A percentile compares a stretch with the other conserved stretches of the same genome.
phyloP scores from a whole-genome alignment of 2,113 vertebrate species.

The Laticauda colubrina region DNA sequence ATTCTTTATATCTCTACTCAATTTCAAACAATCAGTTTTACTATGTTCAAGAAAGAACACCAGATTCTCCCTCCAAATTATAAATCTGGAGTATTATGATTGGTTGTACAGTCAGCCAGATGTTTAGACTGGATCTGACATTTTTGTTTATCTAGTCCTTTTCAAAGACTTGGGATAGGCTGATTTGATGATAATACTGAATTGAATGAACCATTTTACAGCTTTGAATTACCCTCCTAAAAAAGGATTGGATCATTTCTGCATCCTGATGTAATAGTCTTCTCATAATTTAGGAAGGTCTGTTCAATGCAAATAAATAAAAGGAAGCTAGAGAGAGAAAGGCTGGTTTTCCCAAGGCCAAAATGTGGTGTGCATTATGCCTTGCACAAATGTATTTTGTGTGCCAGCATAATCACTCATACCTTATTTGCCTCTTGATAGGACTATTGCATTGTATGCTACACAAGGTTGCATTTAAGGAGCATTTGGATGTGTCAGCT shows the following conservation, averaged over 20 bases:
- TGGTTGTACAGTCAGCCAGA: too few relatives aligned
- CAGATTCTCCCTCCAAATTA: neutral
- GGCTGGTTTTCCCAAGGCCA: neutral
- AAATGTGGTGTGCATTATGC: neutral
- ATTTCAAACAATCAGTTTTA: neutral
- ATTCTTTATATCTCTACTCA: neutral
- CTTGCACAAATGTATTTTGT: neutral
- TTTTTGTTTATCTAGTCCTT: neutral
- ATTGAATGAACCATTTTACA: neutral
- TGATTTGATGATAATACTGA: neutral
- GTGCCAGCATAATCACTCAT: neutral
- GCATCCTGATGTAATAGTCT: neutral
- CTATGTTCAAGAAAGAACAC: neutral
- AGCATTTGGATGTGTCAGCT: neutral
- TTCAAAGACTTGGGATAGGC: neutral
- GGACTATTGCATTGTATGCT: neutral
- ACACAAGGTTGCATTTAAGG: neutral
- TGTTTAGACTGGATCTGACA: too few relatives aligned
- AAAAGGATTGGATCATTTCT: neutral
- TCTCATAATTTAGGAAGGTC: neutral
- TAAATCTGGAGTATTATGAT: too few relatives aligned
- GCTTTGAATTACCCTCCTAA: neutral
- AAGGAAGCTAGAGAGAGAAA: neutral
- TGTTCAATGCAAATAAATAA: neutral
- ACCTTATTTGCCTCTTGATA: neutral